Conservation (phyloP, 2,113 vertebrate species). For the Haemorhous mexicanus region DNA sequence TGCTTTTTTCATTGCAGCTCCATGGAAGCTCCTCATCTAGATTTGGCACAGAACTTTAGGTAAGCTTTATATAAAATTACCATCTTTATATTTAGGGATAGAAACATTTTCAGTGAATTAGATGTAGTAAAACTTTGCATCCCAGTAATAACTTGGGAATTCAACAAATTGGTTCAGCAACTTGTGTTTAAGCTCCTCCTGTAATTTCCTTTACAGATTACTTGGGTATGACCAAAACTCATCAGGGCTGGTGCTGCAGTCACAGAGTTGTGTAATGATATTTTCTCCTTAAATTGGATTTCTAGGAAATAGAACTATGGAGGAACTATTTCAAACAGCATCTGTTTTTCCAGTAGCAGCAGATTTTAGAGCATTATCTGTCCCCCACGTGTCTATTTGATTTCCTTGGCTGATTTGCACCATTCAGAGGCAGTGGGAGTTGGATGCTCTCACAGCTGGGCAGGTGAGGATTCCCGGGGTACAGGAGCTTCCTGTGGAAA, state of each 20-base stretch:
- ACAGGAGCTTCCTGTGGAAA: not conserved
- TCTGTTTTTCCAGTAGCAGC: not conserved
- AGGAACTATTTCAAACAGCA: not conserved
- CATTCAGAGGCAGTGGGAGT: not conserved
- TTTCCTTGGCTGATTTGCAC: not conserved
- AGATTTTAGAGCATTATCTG: not conserved
- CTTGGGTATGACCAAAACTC: not conserved
- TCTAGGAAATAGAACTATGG: not conserved
- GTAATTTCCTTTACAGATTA: not conserved
- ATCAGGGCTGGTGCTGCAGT: not conserved
- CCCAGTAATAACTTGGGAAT: not conserved
- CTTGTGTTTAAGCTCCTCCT: not conserved
- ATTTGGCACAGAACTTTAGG: conserved; percentile 71
- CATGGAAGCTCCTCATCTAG: conserved; percentile 27
- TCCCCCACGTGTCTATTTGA: not conserved
- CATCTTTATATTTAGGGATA: not conserved
- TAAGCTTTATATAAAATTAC: conserved; percentile 41
- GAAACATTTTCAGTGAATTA: not conserved
- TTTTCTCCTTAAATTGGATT: not conserved
- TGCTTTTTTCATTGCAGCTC: conserved; percentile 68
- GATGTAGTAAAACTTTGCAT: not conserved
- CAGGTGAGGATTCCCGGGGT: not conserved
- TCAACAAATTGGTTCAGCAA: not conserved
- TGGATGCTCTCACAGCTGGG: not conserved
- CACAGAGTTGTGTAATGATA: not conserved